Conservation (phyloP, 1,140 invertebrate species). For the Latrodectus geometricus region DNA sequence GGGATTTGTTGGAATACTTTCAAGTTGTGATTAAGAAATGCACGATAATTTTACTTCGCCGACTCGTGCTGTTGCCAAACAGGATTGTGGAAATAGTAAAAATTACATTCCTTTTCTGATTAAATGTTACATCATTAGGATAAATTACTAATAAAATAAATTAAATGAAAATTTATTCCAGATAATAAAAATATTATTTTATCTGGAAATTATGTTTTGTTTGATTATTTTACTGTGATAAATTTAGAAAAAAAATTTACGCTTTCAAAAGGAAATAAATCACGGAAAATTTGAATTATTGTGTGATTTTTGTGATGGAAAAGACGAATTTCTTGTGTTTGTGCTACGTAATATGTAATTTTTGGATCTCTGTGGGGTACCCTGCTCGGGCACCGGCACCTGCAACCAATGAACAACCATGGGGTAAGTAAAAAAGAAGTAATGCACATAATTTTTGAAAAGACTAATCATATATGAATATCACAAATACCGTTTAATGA, state of each 20-base stretch:
- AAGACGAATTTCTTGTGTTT: constrained; percentile 24
- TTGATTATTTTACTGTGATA: neutral
- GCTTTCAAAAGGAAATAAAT: neutral
- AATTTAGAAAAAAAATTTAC: neutral
- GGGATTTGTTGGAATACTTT: neutral
- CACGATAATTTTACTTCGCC: neutral
- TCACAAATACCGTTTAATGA: neutral
- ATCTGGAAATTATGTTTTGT: neutral
- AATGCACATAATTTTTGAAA: neutral
- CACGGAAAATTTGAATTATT: neutral
- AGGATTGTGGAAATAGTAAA: neutral
- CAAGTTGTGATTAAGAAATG: neutral
- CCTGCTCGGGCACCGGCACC: constrained; percentile 33
- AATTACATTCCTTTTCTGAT: too few species aligned
- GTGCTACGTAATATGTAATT: constrained; percentile 47
- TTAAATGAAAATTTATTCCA: too few species aligned
- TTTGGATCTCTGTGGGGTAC: constrained; percentile 14
- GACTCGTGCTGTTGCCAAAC: neutral
- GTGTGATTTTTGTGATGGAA: constrained; percentile 25
- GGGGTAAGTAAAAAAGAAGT: constrained; percentile 46
- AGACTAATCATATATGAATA: neutral
- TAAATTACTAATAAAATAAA: too few species aligned
- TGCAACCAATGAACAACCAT: constrained; percentile 56
- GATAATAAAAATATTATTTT: too few species aligned
- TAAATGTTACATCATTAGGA: too few species aligned